Evolutionary conservation across 2,113 vertebrate genomes (phyloP).

Genomic region (Lamprologus tigripictilis): DNA sequence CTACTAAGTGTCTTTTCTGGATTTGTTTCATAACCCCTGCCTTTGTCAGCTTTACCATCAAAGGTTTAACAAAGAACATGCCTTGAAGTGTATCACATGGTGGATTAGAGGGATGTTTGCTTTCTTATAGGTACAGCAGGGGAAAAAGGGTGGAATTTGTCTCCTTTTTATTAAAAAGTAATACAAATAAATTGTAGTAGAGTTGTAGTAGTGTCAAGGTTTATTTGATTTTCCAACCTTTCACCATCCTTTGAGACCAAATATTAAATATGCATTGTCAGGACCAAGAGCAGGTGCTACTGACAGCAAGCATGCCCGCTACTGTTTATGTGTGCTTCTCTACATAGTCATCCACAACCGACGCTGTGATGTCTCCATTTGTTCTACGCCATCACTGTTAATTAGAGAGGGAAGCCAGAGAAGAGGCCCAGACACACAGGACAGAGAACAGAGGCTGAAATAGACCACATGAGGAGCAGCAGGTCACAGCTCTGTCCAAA

Average conservation of each 20-base stretch:
- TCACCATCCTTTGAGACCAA: not conserved
- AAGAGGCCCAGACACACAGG: not conserved
- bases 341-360: conserved; percentile 11
- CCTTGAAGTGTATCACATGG: not conserved
- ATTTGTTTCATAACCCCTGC: not conserved
- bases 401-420: conserved; percentile 12
- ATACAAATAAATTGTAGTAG: not conserved
- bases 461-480: not conserved
- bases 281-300: conserved; percentile 8
- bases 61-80: not conserved
- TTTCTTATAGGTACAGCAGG: not conserved
- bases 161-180: not conserved
- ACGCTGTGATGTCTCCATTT: conserved; percentile 35
- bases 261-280: not conserved
- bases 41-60: not conserved
- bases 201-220: not conserved
- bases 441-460: not conserved
- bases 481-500: not conserved
- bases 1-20: not conserved
- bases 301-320: not conserved
- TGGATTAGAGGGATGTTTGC: not conserved
- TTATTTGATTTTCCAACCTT: not conserved
- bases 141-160: not conserved
- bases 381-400: conserved; percentile 37
- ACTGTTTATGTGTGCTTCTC: not conserved